Evolutionary conservation across 2,888 invertebrate genomes (phyloP), one percentile per base, ranked within the genome.

Genomic region (Hirudinaria manillensis): DNA sequence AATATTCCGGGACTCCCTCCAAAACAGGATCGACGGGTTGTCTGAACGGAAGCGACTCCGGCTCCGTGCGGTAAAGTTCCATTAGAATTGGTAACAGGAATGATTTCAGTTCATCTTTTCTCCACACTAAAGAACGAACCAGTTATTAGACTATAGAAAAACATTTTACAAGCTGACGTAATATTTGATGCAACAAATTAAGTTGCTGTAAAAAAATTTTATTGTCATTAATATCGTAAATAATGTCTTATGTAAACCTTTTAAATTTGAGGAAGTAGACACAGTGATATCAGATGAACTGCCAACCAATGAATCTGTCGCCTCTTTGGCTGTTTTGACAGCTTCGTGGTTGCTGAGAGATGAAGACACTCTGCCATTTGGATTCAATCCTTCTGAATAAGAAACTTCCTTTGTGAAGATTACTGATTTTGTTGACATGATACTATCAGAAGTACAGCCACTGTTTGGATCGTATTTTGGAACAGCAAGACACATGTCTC

Each of bases 81-180:
- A 98, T 95, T 81, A 98, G 87, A 0, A 96, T 94, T 3, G 99
- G 97, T 90, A 94, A 90, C 74, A 99, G 86, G 45, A 94, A 93
- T 82, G 92, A 91, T 53, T 94, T 88, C 74, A 99, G 87, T 83
- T 98, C 97, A 82, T 98, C 97, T 0, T 75, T 61, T 74, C 82
- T 83, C 79, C 83, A 84, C 36, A 82, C 84, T 84, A 80, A 27
- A 76, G 65, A 94, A 91, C 83, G 93, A 38, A 38, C n/a, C 1
- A 32, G 24, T 10, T 13, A 45, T 16, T 61, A 29, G 7, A 32
- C 29, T 32, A 32, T 29, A 2, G 67, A 2, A 32, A 21, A 67
- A 10, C 45, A 45, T 45, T 45, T 45, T 45, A 32, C 32, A n/a
- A 67, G 27, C 19, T 19, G 13, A 3, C 4, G 10, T 24, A 67